Percentiles rank a stretch among this genome's conserved stretches.
Evolutionary conservation across 2,888 invertebrate genomes (phyloP).

Genomic region (Lordiphosa fenestrarum): DNA sequence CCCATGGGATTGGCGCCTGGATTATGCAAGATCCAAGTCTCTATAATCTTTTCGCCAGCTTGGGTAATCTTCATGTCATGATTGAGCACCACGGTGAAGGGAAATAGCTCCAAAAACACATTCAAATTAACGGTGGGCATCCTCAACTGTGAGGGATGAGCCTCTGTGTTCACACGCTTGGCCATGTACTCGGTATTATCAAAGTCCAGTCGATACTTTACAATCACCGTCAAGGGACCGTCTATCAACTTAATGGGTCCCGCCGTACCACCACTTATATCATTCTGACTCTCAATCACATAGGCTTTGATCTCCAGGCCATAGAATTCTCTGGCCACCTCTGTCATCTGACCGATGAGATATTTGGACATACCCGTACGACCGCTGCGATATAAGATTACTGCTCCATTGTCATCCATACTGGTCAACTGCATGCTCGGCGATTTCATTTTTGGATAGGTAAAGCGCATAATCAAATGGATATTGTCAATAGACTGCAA

Average conservation of each 20-base stretch:
- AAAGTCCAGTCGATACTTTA: slow-evolving; percentile 89
- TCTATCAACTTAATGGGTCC: slow-evolving; percentile 78
- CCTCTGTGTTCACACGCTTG: slow-evolving; percentile 77
- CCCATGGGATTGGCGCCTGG: slow-evolving; percentile 77
- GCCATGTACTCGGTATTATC: slow-evolving; percentile 89
- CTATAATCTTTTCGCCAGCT: slow-evolving; percentile 89
- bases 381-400: slow-evolving; percentile 91
- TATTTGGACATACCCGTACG: slow-evolving; percentile 91
- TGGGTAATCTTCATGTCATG: slow-evolving; percentile 87
- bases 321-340: slow-evolving; percentile 92
- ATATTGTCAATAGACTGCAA: slow-evolving; percentile 95
- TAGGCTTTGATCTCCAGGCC: slow-evolving; percentile 85
- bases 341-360: slow-evolving; percentile 92
- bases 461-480: slow-evolving; percentile 94
- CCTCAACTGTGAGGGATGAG: slow-evolving; percentile 78
- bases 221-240: slow-evolving; percentile 82
- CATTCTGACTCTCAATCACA: slow-evolving; percentile 86
- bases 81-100: slow-evolving; percentile 91
- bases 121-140: slow-evolving; percentile 84
- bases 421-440: slow-evolving; percentile 95
- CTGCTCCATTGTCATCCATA: slow-evolving; percentile 89
- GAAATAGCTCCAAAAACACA: slow-evolving; percentile 90
- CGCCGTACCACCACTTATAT: slow-evolving; percentile 77
- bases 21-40: slow-evolving; percentile 86
- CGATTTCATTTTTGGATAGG: slow-evolving; percentile 95